Evolutionary conservation across 2,888 invertebrate genomes (phyloP).

Genomic region (Thumatha senex): DNA sequence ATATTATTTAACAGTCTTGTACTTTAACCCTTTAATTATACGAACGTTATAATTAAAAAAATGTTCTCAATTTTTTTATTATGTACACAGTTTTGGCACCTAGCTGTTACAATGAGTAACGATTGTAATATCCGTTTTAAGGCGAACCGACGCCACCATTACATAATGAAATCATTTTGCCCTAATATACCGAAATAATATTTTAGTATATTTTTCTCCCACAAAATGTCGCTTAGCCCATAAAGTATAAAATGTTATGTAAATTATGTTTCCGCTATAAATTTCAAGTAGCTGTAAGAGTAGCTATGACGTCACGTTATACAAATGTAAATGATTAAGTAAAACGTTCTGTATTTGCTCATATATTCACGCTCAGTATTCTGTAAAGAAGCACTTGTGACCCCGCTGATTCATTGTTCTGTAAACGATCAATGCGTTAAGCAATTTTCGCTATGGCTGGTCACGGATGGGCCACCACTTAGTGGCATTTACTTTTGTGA

Average conservation of each 20-base stretch:
- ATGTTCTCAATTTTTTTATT: too few relatives aligned
- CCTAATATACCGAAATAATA: neutral
- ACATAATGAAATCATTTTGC: conserved; percentile 2
- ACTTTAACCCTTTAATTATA: too few relatives aligned
- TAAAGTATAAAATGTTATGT: conserved; percentile 20
- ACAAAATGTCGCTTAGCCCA: neutral
- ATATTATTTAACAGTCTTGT: too few relatives aligned
- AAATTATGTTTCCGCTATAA: conserved; percentile 21
- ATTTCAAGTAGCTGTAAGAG: conserved; percentile 5
- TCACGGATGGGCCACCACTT: too few relatives aligned
- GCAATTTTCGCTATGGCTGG: too few relatives aligned
- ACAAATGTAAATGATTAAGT: conserved; percentile 25
- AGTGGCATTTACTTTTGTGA: too few relatives aligned
- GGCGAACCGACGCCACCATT: neutral
- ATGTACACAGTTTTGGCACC: neutral
- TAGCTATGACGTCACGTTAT: conserved; percentile 22
- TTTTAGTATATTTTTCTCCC: conserved; percentile 8
- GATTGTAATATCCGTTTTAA: neutral
- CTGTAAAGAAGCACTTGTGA: too few relatives aligned
- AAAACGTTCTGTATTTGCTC: too few relatives aligned
- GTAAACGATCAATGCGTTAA: too few relatives aligned
- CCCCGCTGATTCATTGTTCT: too few relatives aligned
- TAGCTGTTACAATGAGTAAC: neutral
- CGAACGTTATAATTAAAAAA: too few relatives aligned
- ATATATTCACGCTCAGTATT: too few relatives aligned